phyloP scores from a whole-genome alignment of 2,113 vertebrate genomes.

The Plestiodon gilberti region DNA sequence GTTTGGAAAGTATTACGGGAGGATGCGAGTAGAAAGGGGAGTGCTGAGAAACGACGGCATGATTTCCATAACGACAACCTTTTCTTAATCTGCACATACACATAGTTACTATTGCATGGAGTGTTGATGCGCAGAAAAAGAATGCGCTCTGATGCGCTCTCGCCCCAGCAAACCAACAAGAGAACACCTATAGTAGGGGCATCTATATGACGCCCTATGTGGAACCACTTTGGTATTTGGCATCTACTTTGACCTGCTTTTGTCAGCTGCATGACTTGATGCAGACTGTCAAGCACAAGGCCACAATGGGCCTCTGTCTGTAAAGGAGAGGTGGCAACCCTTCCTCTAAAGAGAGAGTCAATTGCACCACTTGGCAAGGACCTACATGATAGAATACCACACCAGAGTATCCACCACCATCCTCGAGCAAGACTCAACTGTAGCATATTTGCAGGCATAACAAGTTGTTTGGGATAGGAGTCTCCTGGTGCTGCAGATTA shows the following conservation, averaged over 20 bases:
- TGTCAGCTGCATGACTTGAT: not conserved
- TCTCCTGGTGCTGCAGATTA: not conserved
- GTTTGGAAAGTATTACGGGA: not conserved
- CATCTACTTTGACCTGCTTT: not conserved
- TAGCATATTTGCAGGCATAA: not conserved
- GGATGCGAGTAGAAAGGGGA: not conserved
- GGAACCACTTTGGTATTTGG: not conserved
- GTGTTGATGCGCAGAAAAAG: no score
- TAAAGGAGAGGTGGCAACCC: not conserved
- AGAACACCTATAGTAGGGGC: not conserved
- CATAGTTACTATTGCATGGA: not conserved
- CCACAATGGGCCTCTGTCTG: not conserved
- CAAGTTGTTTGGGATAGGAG: not conserved
- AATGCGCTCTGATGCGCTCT: not conserved
- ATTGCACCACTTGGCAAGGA: not conserved
- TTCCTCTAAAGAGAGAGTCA: not conserved
- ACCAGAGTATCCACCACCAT: not conserved
- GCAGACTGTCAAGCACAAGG: not conserved
- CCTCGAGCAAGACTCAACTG: not conserved
- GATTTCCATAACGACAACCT: conserved; percentile 32
- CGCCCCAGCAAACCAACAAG: not conserved
- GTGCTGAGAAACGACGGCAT: conserved; percentile 40
- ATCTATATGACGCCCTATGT: not conserved
- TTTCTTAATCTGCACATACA: not conserved
- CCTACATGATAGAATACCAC: not conserved